phyloP scores from a whole-genome alignment of 1,140 invertebrate species.

The Philotrypesis tridentata region DNA sequence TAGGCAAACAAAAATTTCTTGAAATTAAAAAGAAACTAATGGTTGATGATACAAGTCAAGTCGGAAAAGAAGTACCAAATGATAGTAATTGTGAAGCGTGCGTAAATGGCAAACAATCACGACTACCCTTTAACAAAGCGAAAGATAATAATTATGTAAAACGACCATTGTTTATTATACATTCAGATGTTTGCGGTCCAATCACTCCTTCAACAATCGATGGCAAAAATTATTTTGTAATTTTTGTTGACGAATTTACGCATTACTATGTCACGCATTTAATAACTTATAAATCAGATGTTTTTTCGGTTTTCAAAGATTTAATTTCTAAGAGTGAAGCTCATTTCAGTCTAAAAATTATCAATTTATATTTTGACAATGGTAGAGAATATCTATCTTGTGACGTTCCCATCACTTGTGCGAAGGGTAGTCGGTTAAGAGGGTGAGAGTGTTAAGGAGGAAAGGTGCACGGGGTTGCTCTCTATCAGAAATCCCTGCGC shows the following conservation, averaged over 20 bases:
- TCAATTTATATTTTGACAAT: constrained; percentile 44
- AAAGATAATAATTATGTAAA: constrained; percentile 47
- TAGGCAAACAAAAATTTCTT: constrained; percentile 61
- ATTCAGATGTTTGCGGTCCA: no score
- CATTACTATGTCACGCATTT: no score
- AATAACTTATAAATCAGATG: constrained; percentile 3
- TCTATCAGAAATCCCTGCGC: no score
- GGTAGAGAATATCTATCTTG: constrained; percentile 70
- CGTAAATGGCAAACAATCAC: not conserved
- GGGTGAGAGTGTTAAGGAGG: not conserved
- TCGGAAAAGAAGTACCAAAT: constrained; percentile 51
- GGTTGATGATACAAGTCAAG: constrained; percentile 9
- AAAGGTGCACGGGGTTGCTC: no score
- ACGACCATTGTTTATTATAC: no score
- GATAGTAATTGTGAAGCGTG: not conserved
- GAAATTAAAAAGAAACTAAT: constrained; percentile 61
- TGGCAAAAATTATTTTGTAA: not conserved
- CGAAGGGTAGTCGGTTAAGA: no score
- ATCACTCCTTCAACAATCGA: no score
- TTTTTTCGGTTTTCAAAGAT: constrained; percentile 13
- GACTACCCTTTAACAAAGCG: constrained; percentile 51
- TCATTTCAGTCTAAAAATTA: constrained; percentile 56
- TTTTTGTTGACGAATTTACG: no score
- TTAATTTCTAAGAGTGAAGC: constrained; percentile 39
- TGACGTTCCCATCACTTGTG: no score